Conservation (phyloP, 2,113 vertebrate genomes). For the Macaca mulatta region DNA sequence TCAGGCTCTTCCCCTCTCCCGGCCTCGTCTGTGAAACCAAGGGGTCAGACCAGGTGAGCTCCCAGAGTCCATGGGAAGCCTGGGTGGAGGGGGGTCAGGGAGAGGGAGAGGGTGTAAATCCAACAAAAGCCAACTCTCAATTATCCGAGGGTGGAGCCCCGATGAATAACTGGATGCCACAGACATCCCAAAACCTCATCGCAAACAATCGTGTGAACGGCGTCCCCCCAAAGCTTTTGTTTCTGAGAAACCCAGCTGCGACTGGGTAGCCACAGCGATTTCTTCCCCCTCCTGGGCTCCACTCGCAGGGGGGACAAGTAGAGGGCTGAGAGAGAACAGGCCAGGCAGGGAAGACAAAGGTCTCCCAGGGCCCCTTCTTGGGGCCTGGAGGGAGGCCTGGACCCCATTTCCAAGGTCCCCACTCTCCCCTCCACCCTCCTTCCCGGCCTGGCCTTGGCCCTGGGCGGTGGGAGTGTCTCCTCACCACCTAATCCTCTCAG, state of each 20-base stretch:
- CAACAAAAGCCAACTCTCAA: constrained; percentile 65
- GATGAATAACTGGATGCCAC: constrained; percentile 70
- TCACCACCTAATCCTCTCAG: constrained; percentile 39
- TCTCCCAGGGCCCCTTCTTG: background rate
- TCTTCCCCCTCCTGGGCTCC: background rate
- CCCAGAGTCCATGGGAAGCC: background rate
- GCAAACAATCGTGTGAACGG: constrained; percentile 68
- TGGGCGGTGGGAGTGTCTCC: background rate
- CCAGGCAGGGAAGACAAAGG: background rate
- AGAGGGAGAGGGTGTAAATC: background rate
- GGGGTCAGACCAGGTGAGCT: constrained; percentile 45
- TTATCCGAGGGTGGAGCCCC: constrained; percentile 70
- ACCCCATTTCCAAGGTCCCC: background rate
- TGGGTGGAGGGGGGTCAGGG: background rate
- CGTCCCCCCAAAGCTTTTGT: constrained; percentile 62
- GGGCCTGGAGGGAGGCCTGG: background rate
- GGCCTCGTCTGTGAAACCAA: constrained; percentile 12
- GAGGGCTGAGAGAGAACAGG: background rate
- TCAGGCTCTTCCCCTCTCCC: background rate
- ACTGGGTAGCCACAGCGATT: constrained; percentile 1
- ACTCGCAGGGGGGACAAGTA: background rate
- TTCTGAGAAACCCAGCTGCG: constrained; percentile 62
- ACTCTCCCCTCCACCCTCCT: background rate
- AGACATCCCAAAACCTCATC: constrained; percentile 75
- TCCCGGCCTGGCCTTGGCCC: constrained; percentile 19